Evolutionary conservation across 2,797 vertebrate genomes (phyloP), one percentile per base, ranked within the genome.

Genomic region (Tokudaia tokunoshimensis): DNA sequence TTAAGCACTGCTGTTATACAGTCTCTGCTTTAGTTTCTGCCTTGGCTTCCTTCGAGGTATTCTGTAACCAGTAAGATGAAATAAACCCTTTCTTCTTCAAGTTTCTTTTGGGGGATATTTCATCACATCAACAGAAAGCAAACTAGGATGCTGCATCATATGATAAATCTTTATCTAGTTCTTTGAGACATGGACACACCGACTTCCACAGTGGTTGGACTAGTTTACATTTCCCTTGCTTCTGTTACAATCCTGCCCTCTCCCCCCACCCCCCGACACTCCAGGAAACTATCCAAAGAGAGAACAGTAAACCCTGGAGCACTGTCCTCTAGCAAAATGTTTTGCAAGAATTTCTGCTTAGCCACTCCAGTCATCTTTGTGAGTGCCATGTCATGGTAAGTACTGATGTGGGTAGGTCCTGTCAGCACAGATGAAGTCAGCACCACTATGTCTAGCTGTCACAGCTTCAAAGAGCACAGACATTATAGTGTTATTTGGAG

Each of bases 391-490:
- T 20, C 1, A 7, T 31, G 15, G 11, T 0, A 29, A 44, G 7
- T 15, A 44, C 1, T 1, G 20, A 3, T 52, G 2, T 34, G 22
- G 19, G 31, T n/a, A 79, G 26, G 47, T 59, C 37, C 24, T 3
- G 3, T 41, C 24, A 65, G 55, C 31, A 9, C 29, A 8, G 9
- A 26, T 20, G 26, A 9, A 2, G 37, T 29, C 34, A 55, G 12
- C 3, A 4, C 24, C 1, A 10, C 26, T 75, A 0, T 26, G 22
- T 65, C 26, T 3, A 1, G 55, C 37, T 12, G 8, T n/a, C 80
- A 37, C 12, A 52, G 37, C 47, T 52, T 41, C 34, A 34, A 26
- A 59, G 31, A 26, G 7, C 6, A 24, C 4, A 57, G 37, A 12
- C 29, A 4, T 34, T 29, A 2, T 15, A 19, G 41, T 67, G 2